These are phyloP conservation scores for Onychostruthus taczanowskii DNA, from an alignment of 2,113 vertebrate species.

Conservation along the genomic window DNA sequence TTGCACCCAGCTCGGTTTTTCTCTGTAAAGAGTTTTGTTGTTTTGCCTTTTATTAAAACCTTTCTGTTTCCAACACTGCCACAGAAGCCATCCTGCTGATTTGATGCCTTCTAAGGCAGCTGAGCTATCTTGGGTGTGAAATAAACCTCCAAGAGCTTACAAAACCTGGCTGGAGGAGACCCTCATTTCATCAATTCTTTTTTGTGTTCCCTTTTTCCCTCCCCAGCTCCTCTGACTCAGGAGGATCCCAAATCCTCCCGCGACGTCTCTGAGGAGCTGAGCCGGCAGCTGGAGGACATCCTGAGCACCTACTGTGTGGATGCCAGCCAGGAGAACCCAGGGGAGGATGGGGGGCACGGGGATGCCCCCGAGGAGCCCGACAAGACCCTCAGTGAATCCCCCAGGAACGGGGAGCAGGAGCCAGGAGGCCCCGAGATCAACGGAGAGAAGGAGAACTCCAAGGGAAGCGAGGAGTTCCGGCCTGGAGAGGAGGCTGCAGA, in stretches of 20 bases:
- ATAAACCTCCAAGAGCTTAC: too few species aligned
- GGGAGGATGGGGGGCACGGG: constrained; percentile 71
- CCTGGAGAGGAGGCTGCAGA: constrained; percentile 73
- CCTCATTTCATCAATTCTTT: not conserved
- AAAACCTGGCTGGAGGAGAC: too few species aligned
- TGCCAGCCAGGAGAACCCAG: constrained; percentile 69
- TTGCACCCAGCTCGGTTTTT: too few species aligned
- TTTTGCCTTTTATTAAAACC: too few species aligned
- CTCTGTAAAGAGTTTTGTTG: too few species aligned
- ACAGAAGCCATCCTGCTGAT: too few species aligned
- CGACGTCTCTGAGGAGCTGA: constrained; percentile 91
- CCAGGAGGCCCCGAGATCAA: constrained; percentile 78
- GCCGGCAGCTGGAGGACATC: constrained; percentile 93
- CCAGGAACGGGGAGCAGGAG: constrained; percentile 82
- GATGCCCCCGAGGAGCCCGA: constrained; percentile 74
- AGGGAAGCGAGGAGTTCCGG: constrained; percentile 71
- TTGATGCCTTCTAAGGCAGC: too few species aligned
- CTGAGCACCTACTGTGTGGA: constrained; percentile 90
- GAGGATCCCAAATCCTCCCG: constrained; percentile 62
- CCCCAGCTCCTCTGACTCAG: not conserved
- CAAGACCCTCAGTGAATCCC: constrained; percentile 64
- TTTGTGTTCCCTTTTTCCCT: not conserved
- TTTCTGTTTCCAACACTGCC: too few species aligned
- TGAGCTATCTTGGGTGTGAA: too few species aligned
- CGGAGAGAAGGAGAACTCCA: constrained; percentile 80